These are phyloP conservation scores for Eufriesea mexicana DNA, from an alignment of 1,140 invertebrate species.

Conservation along the genomic window DNA sequence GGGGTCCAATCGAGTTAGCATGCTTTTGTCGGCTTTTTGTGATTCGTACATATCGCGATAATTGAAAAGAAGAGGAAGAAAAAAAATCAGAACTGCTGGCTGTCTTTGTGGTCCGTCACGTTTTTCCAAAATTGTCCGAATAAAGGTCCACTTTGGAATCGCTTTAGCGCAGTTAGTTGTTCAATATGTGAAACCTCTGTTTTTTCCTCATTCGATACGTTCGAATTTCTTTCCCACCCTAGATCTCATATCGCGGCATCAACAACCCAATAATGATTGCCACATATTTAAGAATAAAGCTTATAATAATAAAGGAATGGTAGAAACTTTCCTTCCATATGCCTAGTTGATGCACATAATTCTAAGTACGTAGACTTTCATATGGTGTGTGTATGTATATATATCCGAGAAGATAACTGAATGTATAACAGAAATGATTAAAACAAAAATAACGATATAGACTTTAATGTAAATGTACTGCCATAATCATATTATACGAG, in stretches of 20 bases:
- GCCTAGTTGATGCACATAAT: slow-evolving; percentile 73
- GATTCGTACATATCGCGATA: slow-evolving; percentile 73
- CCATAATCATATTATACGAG: slow-evolving; percentile 81
- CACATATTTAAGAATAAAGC: slow-evolving; percentile 51
- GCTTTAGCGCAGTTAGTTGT: slow-evolving; percentile 27
- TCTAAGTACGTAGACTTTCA: slow-evolving; percentile 72
- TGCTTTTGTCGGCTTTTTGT: slow-evolving; percentile 69
- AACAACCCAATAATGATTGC: background rate
- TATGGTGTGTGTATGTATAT: slow-evolving; percentile 40
- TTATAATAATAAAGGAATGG: slow-evolving; percentile 42
- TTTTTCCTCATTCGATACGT: slow-evolving; percentile 20
- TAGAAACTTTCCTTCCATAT: slow-evolving; percentile 63
- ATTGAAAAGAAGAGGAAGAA: slow-evolving; percentile 9
- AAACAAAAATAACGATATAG: slow-evolving; percentile 72
- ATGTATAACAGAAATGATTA: slow-evolving; percentile 53
- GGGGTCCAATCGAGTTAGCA: slow-evolving; percentile 70
- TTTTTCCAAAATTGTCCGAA: background rate
- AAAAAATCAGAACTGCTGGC: background rate
- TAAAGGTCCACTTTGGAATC: background rate
- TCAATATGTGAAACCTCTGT: slow-evolving; percentile 6
- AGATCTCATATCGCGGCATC: slow-evolving; percentile 52
- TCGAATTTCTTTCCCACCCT: slow-evolving; percentile 16
- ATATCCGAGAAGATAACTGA: slow-evolving; percentile 40
- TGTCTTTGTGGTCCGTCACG: background rate
- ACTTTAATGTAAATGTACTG: slow-evolving; percentile 82